phyloP scores from a whole-genome alignment of 2,797 vertebrate genomes.

The Acipenser ruthenus region DNA sequence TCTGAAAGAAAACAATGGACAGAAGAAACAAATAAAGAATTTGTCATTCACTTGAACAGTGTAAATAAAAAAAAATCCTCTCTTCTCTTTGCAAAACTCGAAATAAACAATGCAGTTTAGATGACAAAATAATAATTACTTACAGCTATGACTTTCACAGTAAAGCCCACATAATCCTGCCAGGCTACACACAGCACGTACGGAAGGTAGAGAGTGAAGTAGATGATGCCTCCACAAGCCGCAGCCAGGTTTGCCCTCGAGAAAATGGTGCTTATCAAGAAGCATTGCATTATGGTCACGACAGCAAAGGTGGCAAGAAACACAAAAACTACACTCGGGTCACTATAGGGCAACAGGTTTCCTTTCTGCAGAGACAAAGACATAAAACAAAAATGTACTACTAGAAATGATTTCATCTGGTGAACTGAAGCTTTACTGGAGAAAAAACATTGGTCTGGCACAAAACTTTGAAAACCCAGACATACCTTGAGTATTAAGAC shows the following conservation, averaged over 20 bases:
- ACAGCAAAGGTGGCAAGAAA: conserved; percentile 84
- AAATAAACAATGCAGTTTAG: too few relatives aligned
- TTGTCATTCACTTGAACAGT: not conserved
- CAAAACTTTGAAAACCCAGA: conserved; percentile 17
- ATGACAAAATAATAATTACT: conserved; percentile 49
- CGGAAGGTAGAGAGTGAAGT: conserved; percentile 89
- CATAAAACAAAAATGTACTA: not conserved
- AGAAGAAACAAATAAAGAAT: not conserved
- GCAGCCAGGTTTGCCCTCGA: conserved; percentile 92
- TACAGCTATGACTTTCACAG: conserved; percentile 75
- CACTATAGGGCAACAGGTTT: conserved; percentile 87
- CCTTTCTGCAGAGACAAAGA: conserved; percentile 64
- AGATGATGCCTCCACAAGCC: conserved; percentile 91
- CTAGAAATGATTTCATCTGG: conserved; percentile 10
- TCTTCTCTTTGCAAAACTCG: too few relatives aligned
- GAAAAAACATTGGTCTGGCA: conserved; percentile 33
- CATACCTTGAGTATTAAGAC: conserved; percentile 86
- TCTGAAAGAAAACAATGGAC: conserved; percentile 52
- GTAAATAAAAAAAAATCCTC: not conserved
- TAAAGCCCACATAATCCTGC: conserved; percentile 80
- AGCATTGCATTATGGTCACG: conserved; percentile 86
- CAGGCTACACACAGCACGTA: conserved; percentile 84
- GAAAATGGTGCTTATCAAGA: conserved; percentile 94
- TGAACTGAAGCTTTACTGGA: conserved; percentile 16
- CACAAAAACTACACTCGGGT: conserved; percentile 86